Base-by-base conservation (phyloP, 2,888 invertebrate species). In the Chrysotoxum bicinctum region DNA sequence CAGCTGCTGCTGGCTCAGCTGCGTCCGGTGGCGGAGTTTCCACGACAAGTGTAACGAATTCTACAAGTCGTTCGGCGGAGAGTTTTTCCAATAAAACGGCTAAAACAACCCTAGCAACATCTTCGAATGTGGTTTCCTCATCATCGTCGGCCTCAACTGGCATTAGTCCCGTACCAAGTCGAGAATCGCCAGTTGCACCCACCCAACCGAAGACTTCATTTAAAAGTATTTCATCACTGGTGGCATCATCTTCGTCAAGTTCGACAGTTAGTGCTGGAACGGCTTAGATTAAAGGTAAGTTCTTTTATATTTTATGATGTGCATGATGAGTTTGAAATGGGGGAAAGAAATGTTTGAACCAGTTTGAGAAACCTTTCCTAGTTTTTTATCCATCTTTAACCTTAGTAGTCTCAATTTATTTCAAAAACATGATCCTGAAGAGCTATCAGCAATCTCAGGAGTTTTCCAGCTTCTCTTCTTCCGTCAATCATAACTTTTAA, bases 171-270 rank as follows among this genome's bases (percentile, higher is more conserved):
- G 40, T 16, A 26, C 12, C 64, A n/a, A 77, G 60, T 37, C 70
- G 84, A 3, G 84, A 84, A 23, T 12, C 81, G 7, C 12, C 4
- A 3, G 54, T 43, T 2, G 23, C 54, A n/a, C 80, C 81, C 3
- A 69, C 76, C 21, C 73, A 70, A 8, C 87, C 84, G 48, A 87
- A 87, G 80, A 87, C 87, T 0, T 87, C 87, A 9, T 87, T 87
- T 69, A 87, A 87, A 37, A 87, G 85, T 37, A 87, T 87, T 50
- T 83, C 87, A 10, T 87, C 87, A 1, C 75, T 87, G 50, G 87
- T 87, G 14, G 87, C 87, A 16, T 56, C 87, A 10, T 75, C 79
- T 9, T 82, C 86, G 6, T 70, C 86, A 6, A 78, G 74, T 40
- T 82, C 86, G 52, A 77, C 76, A 21, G 81, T 85, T 50, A 85